Conservation (phyloP, 2,113 vertebrate genomes). For the Gila orcuttii region DNA sequence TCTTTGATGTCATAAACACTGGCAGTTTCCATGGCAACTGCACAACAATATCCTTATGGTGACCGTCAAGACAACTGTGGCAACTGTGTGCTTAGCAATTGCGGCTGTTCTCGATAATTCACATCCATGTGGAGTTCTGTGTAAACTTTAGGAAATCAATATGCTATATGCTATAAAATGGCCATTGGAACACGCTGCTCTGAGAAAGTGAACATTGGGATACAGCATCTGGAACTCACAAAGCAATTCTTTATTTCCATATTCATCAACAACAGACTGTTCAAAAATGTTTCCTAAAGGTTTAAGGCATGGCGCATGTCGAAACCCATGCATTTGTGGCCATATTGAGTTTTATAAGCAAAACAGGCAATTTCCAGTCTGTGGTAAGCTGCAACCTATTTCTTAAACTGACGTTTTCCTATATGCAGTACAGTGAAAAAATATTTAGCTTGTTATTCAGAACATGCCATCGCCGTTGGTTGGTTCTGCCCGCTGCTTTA, state of each 20-base stretch:
- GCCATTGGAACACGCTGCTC: neutral
- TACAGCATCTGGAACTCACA: constrained; percentile 24
- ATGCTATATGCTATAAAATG: neutral
- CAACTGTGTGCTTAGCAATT: neutral
- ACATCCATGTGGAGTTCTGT: neutral
- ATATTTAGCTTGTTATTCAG: constrained; percentile 25
- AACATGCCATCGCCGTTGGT: neutral
- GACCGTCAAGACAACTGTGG: constrained; percentile 12
- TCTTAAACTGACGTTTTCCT: neutral
- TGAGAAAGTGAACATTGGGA: neutral
- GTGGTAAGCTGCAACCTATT: neutral
- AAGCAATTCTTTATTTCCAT: constrained; percentile 32
- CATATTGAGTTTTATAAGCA: neutral
- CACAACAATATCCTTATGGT: constrained; percentile 20
- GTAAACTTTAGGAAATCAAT: constrained; percentile 30
- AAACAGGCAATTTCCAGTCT: neutral
- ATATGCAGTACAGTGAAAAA: constrained; percentile 2
- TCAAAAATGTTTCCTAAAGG: neutral
- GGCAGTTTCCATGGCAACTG: constrained; percentile 6
- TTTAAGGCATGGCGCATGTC: neutral
- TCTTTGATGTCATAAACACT: constrained; percentile 38
- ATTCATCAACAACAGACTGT: neutral
- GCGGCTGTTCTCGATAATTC: neutral
- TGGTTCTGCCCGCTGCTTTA: constrained; percentile 39
- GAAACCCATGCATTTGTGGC: neutral